A percentile compares a stretch with the other conserved stretches of the same genome.
Evolutionary conservation across 2,113 vertebrate genomes (phyloP).

Genomic region (Pangasianodon gigas): DNA sequence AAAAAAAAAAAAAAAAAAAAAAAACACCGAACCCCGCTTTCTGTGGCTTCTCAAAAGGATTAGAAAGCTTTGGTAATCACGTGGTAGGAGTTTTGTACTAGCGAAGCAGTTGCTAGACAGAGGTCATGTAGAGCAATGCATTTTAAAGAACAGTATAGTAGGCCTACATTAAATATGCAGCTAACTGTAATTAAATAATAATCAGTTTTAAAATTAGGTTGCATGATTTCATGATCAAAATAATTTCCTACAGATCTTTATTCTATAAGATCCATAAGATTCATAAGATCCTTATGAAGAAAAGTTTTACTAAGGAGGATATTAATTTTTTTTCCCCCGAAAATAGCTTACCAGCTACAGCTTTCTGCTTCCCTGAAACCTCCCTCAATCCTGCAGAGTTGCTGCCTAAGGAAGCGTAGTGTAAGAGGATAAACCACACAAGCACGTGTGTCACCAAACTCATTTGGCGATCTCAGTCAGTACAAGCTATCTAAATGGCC

Average conservation of each 20-base stretch:
- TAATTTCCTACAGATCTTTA: not conserved
- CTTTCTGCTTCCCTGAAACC: constrained; percentile 39
- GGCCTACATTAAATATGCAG: not conserved
- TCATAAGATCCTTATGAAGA: not conserved
- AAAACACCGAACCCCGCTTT: constrained; percentile 62
- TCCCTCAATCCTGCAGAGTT: constrained; percentile 57
- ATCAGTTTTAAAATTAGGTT: not conserved
- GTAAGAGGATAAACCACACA: constrained; percentile 72
- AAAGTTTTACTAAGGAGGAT: not conserved
- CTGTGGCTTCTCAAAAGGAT: constrained; percentile 65
- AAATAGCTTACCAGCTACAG: constrained; percentile 38
- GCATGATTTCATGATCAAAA: not conserved
- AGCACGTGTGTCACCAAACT: constrained; percentile 37
- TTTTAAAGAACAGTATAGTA: constrained; percentile 1
- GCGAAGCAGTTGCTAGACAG: constrained; percentile 60
- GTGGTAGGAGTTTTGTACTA: constrained; percentile 65
- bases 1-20: constrained; percentile 30
- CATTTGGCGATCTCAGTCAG: not conserved
- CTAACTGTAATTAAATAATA: not conserved
- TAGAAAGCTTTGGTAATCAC: constrained; percentile 68
- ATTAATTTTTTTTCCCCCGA: not conserved
- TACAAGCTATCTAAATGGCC: constrained; percentile 25
- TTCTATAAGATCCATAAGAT: not conserved
- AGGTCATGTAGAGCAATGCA: constrained; percentile 43
- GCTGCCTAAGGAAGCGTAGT: constrained; percentile 66